Evolutionary conservation across 2,797 vertebrate species (phyloP), one percentile per base, ranked within the genome.

Genomic region (Siniperca obscura): DNA sequence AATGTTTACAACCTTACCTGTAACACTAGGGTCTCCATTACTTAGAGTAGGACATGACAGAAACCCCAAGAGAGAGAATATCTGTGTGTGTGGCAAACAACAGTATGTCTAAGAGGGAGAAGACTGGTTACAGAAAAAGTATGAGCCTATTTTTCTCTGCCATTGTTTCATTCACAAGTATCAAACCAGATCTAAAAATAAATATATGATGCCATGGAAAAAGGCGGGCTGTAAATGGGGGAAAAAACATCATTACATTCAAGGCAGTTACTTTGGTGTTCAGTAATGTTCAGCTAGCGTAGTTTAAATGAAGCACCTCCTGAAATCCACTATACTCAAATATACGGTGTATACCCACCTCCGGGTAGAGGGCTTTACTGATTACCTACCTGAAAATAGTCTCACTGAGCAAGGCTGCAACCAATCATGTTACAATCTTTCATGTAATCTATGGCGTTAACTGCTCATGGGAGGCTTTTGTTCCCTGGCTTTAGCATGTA

Each of bases 151-250:
- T 64, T 13, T 22, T 46, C 55, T 72, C 65, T 42, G 16, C 40
- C 21, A 11, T 36, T 0, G 0, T 60, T 86, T 65, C n/a, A 61
- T 75, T 74, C 74, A 73, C 13, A 25, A 61, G 67, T 80, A 76
- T 87, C 55, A 86, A 83, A 71, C 27, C 27, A 72, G 36, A 76
- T 80, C 78, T 82, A 85, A 85, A 91, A 88, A 86, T 86, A 87
- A 70, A 89, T 80, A 7, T 71, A 72, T 10, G 12, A 77, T 74
- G 27, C 16, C 38, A 66, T 50, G 21, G 53, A 77, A 80, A 70
- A 72, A 78, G 64, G 55, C 10, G 0, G 8, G 21, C 56, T 67
- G 16, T 59, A 38, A 73, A 42, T 62, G 56, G 34, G 34, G 10
- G 60, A 57, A 34, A 44, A 76, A 79, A 42, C 53, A 9, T 67